Percentiles rank a stretch among this genome's conserved stretches.
Evolutionary conservation across 2,888 invertebrate genomes (phyloP).

Genomic region (Epinotia nisella): DNA sequence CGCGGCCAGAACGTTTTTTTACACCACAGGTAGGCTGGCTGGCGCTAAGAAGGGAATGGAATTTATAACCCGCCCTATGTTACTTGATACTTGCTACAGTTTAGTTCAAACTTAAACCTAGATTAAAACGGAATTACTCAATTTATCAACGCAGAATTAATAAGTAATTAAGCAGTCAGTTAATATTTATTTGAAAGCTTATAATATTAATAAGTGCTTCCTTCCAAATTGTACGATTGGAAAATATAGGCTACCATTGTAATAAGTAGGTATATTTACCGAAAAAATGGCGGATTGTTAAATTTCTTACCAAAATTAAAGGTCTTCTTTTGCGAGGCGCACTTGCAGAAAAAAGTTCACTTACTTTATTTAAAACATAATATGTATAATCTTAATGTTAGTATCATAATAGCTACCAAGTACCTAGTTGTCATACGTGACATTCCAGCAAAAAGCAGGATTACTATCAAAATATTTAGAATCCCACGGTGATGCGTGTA

Average conservation of each 20-base stretch:
- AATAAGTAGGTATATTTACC: no score
- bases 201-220: not conserved
- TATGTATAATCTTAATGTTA: constrained; percentile 4
- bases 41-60: constrained; percentile 82
- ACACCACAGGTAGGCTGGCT: constrained; percentile 77
- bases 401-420: constrained; percentile 19
- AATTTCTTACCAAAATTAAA: not conserved
- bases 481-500: constrained; percentile 40
- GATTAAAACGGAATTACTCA: not conserved
- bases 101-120: not conserved
- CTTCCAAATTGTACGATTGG: no score
- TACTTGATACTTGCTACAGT: constrained; percentile 60
- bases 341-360: not conserved
- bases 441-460: constrained; percentile 36
- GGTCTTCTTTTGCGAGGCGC: not conserved
- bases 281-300: not conserved
- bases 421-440: constrained; percentile 28
- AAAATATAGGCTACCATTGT: not conserved
- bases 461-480: constrained; percentile 43
- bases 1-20: constrained; percentile 81
- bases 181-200: not conserved
- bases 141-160: not conserved
- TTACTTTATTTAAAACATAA: not conserved
- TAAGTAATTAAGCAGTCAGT: not conserved
- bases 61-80: constrained; percentile 66